These are phyloP conservation scores for Anas flavirostris DNA, from an alignment of 2,797 vertebrate species.

Conservation along the genomic window DNA sequence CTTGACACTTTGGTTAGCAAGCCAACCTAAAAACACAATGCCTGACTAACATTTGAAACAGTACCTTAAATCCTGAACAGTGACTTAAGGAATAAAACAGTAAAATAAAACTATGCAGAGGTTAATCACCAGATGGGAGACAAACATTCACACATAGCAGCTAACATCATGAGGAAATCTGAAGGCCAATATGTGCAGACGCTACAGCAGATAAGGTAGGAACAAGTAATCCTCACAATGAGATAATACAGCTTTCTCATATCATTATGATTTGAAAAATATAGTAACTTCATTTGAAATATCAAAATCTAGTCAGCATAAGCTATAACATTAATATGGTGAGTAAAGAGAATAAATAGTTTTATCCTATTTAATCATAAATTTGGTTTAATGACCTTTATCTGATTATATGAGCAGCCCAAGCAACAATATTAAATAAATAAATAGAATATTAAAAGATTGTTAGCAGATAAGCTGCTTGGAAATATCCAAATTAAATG, in stretches of 20 bases:
- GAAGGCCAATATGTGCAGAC: conserved; percentile 73
- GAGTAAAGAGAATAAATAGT: conserved; percentile 78
- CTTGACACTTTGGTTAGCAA: neutral
- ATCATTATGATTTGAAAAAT: conserved; percentile 75
- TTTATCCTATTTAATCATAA: conserved; percentile 85
- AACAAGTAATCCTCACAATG: conserved; percentile 76
- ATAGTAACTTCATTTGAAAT: conserved; percentile 75
- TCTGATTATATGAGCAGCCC: conserved; percentile 81
- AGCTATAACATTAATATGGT: conserved; percentile 78
- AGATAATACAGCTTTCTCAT: conserved; percentile 78
- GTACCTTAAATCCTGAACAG: neutral
- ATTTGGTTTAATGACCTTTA: conserved; percentile 82
- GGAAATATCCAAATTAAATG: conserved; percentile 79
- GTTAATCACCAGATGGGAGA: conserved; percentile 62
- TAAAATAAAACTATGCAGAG: conserved; percentile 19
- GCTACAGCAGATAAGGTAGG: conserved; percentile 70
- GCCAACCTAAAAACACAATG: neutral
- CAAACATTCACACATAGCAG: conserved; percentile 67
- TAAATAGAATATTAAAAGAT: conserved; percentile 82
- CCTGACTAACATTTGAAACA: neutral
- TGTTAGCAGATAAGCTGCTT: conserved; percentile 81
- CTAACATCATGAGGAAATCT: conserved; percentile 59
- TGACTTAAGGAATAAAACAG: conserved; percentile 35
- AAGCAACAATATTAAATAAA: conserved; percentile 80
- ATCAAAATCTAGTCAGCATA: conserved; percentile 71